Base-by-base conservation (phyloP, 2,888 invertebrate genomes). In the Danaus chrysippus region DNA sequence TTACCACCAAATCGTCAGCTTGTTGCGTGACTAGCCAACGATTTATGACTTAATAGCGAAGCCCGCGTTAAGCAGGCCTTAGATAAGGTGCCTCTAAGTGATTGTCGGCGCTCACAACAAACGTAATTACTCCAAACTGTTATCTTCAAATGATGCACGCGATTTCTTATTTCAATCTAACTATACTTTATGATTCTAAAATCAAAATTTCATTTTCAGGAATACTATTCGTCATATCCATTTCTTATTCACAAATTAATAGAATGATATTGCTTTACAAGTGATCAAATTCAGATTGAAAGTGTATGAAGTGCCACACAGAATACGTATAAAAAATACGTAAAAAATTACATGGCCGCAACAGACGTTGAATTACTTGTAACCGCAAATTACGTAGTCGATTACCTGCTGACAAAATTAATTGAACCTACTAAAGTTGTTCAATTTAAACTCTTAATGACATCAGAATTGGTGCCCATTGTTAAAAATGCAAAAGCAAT, bases 71-170 rank as follows among this genome's bases (percentile, higher is more conserved):
- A 90, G 87, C 87, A 89, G 86, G 84, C 74, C 87, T 88, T 84
- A 89, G 90, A 90, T 90, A 90, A 91, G 90, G 86, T 81, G 84
- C 83, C 82, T 86, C 86, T 91, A 90, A 90, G 89, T 91, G 90
- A 91, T 89, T 90, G 90, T 90, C 89, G 90, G 88, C 84, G 79
- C 84, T 88, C 89, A 88, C 89, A 89, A 90, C 90, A 89, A 89
- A 87, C 86, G 89, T 90, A 91, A 91, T 90, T 89, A 89, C 86
- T 90, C 87, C 79, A 86, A 90, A 88, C 88, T 87, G 79, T 83
- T 90, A 89, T 89, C 89, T 88, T 76, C 75, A 78, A 71, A 78
- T 69, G 71, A 74, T 76, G 82, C 90, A 91, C 90, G 90, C 90
- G 86, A 90, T 87, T 83, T 82, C 78, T 83, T 82, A 84, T 84